phyloP scores from a whole-genome alignment of 2,888 invertebrate species.

The Zele albiditarsus region DNA sequence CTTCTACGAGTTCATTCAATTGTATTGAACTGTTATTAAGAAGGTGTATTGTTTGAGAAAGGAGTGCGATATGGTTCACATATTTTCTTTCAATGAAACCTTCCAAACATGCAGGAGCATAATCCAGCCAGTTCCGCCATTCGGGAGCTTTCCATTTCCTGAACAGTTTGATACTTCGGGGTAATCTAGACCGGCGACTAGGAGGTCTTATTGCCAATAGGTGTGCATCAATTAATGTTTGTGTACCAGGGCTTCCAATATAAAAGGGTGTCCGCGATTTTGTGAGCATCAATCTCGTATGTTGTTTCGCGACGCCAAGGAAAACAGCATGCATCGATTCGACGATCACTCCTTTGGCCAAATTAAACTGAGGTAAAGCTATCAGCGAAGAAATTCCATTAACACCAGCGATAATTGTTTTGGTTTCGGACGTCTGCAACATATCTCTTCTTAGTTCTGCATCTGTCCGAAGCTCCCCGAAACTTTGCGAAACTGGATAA shows the following conservation, averaged over 20 bases:
- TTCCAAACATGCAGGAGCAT: too few species aligned
- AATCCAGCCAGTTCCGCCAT: too few species aligned
- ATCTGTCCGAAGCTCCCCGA: neutral
- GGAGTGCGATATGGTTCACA: too few species aligned
- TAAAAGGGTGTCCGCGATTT: neutral
- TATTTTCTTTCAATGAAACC: too few species aligned
- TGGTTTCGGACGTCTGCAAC: neutral
- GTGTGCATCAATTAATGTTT: neutral
- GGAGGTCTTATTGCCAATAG: neutral
- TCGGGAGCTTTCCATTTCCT: neutral
- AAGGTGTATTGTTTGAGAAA: too few species aligned
- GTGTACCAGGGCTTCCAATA: neutral
- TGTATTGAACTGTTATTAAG: too few species aligned
- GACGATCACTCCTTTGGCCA: conserved; percentile 20
- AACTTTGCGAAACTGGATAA: neutral
- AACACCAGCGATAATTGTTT: neutral
- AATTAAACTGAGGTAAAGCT: conserved; percentile 27
- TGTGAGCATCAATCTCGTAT: neutral
- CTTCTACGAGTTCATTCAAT: too few species aligned
- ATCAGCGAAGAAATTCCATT: neutral
- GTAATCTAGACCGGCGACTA: neutral
- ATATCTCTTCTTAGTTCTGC: conserved; percentile 1
- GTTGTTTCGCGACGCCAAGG: conserved; percentile 7
- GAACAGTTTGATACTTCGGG: neutral
- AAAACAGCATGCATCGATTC: conserved; percentile 39